These are phyloP conservation scores for Ochotona curzoniae DNA, from an alignment of 2,113 vertebrate genomes.

Conservation along the genomic window DNA sequence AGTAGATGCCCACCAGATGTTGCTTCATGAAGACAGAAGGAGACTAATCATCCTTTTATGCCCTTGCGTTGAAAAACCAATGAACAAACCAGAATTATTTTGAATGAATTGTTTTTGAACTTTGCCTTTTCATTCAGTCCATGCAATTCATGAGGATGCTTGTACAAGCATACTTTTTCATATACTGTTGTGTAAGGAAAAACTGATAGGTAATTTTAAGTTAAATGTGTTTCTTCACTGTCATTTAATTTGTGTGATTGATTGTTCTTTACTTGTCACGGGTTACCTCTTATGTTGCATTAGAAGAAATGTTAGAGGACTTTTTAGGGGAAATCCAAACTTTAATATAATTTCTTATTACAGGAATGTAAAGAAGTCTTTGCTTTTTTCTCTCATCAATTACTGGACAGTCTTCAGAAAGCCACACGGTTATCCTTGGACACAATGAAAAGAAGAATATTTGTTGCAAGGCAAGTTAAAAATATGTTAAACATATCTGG, in stretches of 20 bases:
- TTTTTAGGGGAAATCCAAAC: not conserved
- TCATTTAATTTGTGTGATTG: not conserved
- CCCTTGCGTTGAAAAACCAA: not conserved
- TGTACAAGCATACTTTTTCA: not conserved
- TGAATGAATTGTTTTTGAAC: not conserved
- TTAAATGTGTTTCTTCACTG: conserved; percentile 34
- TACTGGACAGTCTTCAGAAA: conserved; percentile 89
- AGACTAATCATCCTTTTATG: not conserved
- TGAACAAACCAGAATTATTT: conserved; percentile 9
- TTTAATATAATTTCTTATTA: conserved; percentile 72
- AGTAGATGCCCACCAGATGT: not conserved
- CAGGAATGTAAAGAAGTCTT: conserved; percentile 89
- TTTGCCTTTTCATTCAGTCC: not conserved
- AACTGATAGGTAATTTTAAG: not conserved
- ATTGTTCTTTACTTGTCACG: not conserved
- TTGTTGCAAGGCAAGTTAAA: conserved; percentile 85
- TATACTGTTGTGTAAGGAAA: not conserved
- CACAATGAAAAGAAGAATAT: conserved; percentile 88
- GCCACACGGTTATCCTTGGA: conserved; percentile 88
- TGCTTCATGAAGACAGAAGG: not conserved
- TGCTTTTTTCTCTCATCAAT: conserved; percentile 87
- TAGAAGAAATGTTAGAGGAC: not conserved
- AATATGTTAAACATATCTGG: conserved; percentile 7
- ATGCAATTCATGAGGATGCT: conserved; percentile 20
- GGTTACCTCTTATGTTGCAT: not conserved